Base-by-base conservation (phyloP, 2,888 invertebrate genomes). In the Melieria crassipennis region DNA sequence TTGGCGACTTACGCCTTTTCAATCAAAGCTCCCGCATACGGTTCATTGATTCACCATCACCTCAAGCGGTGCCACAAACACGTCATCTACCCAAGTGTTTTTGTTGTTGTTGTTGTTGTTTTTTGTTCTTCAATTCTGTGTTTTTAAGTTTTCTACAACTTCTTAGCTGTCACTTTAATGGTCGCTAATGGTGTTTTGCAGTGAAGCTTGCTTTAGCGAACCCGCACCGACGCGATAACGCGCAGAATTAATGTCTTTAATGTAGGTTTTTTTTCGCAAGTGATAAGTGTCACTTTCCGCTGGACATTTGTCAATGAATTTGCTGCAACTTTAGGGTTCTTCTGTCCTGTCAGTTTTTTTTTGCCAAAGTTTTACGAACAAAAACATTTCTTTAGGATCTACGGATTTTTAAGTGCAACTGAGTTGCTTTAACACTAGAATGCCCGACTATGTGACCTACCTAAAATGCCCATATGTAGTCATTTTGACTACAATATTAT, bases 161-260 rank as follows among this genome's bases (percentile, higher is more conserved):
- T 56, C 67, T 63, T 57, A 62, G 50, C 61, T 64, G 70, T 55
- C 57, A 67, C 64, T 61, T 70, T 74, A 74, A 74, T 74, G 74
- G 71, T 67, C 70, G 10, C 48, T 74, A 74, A 74, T 71, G 65
- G 74, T 52, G 47, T 71, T 66, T 30, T 61, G 60, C 61, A 61
- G 61, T 50, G 55, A 50, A 50, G 13, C 52, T 7, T 30, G 30
- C 30, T 7, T 52, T n/a, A 52, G 52, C 58, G 58, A 58, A 58
- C n/a, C 13, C 42, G 43, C 58, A 30, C 68, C 57, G 57, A 60
- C 64, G 57, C 61, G 71, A 72, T 72, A 68, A 62, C 47, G 58
- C 45, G 46, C 71, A 47, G 71, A 66, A 67, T 69, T 65, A 70
- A 74, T 67, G 71, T 67, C 52, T 71, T 69, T 58, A 46, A 62